These are phyloP conservation scores for Leptopilina drosophilae DNA, from an alignment of 2,888 invertebrate genomes.

Conservation along the genomic window DNA sequence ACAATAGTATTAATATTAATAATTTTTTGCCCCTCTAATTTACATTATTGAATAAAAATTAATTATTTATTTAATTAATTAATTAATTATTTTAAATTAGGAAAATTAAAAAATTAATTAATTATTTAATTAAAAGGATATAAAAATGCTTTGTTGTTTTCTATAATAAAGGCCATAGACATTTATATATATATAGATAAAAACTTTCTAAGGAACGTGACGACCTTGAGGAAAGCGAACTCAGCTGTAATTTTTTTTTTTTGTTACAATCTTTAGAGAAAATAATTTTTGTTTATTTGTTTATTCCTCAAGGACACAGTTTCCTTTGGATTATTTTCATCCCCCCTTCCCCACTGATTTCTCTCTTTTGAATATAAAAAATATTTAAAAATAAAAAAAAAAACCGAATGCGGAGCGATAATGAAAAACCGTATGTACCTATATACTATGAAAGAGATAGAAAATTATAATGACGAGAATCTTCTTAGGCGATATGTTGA, in stretches of 20 bases:
- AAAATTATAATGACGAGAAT: not conserved
- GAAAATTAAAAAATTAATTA: slow-evolving; percentile 39
- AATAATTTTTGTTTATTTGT: not conserved
- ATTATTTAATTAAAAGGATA: slow-evolving; percentile 45
- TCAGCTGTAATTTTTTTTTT: not conserved
- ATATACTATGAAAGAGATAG: not conserved
- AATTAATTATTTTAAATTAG: slow-evolving; percentile 41
- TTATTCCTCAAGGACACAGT: slow-evolving; percentile 8
- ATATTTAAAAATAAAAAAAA: slow-evolving; percentile 33
- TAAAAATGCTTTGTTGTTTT: slow-evolving; percentile 31
- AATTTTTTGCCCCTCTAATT: too few relatives aligned
- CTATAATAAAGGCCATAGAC: slow-evolving; percentile 38
- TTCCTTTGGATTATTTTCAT: slow-evolving; percentile 35
- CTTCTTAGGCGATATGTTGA: slow-evolving; percentile 25
- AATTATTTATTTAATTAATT: not conserved
- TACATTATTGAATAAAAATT: not conserved
- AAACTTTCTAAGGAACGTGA: not conserved
- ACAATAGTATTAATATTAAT: too few relatives aligned
- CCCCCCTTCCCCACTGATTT: too few relatives aligned
- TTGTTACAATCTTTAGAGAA: not conserved
- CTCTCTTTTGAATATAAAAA: not conserved
- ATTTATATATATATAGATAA: not conserved
- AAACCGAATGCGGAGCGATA: slow-evolving; percentile 47
- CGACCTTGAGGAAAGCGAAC: slow-evolving; percentile 22
- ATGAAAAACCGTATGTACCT: slow-evolving; percentile 9